Evolutionary conservation across 35 echinoderm and acorn worm genomes (phyloP), one percentile per base, ranked within the genome.

Genomic region (Ophioderma brevispina): DNA sequence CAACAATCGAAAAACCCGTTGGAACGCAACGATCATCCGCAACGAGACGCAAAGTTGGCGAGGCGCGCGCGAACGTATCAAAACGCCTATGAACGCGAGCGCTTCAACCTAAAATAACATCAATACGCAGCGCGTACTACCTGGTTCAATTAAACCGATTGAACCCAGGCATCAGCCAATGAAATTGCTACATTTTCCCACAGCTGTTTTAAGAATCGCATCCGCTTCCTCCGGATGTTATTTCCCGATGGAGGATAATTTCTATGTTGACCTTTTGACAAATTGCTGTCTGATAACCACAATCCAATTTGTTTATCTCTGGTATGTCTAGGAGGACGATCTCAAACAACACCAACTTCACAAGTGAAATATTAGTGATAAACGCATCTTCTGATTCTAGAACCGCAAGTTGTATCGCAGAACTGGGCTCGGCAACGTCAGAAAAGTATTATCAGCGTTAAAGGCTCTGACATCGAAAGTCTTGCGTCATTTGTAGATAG

Each of bases 201-300:
- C n/a, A n/a, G n/a, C n/a, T n/a, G n/a, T n/a, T n/a, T n/a, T n/a
- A n/a, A n/a, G n/a, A n/a, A n/a, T n/a, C n/a, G n/a, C n/a, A n/a
- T n/a, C n/a, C n/a, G n/a, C n/a, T n/a, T n/a, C n/a, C 83, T 17
- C 55, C 83, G 15, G 55, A 64, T n/a, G n/a, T 3, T 31, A 32
- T 31, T 85, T 85, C 64, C 33, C 55, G 3, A n/a, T n/a, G n/a
- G 32, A 6, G 33, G 33, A 31, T 35, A 39, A 85, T 63, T 85
- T 85, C 37, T 33, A 32, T 64, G 83, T 85, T 11, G 83, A 85
- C 37, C 37, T 19, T 85, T 85, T 64, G 83, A 85, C 64, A 85
- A 85, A 36, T 19, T 83, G 13, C 1, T 85, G 83, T 85, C 83
- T 64, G 83, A 85, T 70, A 70, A 85, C 33, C 83, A 85, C 50